A percentile compares a stretch with the other conserved stretches of the same genome.
These are phyloP conservation scores for Crenichthys baileyi DNA, from an alignment of 2,797 vertebrate genomes.

Conservation along the genomic window DNA sequence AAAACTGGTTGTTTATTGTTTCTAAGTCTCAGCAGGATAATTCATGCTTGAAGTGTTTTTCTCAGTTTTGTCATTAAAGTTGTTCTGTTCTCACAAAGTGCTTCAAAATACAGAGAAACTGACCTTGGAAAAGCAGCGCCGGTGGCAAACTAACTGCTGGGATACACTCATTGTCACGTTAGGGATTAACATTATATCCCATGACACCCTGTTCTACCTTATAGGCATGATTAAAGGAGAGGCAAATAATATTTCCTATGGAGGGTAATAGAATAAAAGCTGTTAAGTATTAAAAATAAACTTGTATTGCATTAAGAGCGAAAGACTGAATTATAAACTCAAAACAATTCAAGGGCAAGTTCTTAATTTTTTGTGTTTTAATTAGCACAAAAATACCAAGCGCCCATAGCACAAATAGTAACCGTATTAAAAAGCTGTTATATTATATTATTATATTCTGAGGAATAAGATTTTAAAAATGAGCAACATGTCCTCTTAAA, in stretches of 20 bases:
- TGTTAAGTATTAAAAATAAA: conserved; percentile 24
- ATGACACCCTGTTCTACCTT: conserved; percentile 23
- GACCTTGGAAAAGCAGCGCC: conserved; percentile 35
- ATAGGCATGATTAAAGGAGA: conserved; percentile 28
- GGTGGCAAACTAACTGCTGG: conserved; percentile 11
- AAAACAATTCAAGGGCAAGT: neutral
- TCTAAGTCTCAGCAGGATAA: conserved; percentile 8
- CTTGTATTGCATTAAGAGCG: conserved; percentile 1
- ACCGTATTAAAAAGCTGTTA: neutral
- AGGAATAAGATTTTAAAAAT: neutral
- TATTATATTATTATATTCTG: no score
- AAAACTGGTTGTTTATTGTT: neutral
- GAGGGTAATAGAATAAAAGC: conserved; percentile 29
- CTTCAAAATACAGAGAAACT: conserved; percentile 17
- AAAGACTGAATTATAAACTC: conserved; percentile 1
- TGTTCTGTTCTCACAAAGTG: conserved; percentile 26
- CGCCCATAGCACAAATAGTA: neutral
- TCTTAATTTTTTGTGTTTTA: neutral
- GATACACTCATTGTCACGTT: conserved; percentile 18
- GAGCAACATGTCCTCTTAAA: neutral
- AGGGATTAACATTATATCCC: conserved; percentile 37
- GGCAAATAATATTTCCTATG: conserved; percentile 14
- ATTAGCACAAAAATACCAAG: neutral
- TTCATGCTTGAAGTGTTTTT: conserved; percentile 14
- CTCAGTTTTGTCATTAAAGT: conserved; percentile 30